A percentile compares a stretch with the other conserved stretches of the same genome.
Conservation (phyloP, 1,140 invertebrate species). For the Mizuhopecten yessoensis region DNA sequence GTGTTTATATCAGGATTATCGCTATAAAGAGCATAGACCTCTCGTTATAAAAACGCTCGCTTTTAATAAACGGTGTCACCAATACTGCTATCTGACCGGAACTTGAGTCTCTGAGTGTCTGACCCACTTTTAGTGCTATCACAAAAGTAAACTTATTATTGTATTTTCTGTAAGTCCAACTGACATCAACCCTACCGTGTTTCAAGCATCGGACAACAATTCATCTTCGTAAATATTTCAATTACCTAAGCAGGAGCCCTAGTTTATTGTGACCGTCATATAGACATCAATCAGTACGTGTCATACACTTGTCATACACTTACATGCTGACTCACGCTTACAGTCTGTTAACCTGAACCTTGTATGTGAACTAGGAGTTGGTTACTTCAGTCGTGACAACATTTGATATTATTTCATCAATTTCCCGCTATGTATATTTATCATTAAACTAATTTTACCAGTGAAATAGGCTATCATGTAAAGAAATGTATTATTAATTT, state of each 20-base stretch:
- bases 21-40: not conserved
- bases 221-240: not conserved
- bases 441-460: too few relatives aligned
- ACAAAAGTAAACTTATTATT: not conserved
- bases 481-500: too few relatives aligned
- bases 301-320: too few relatives aligned
- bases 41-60: not conserved
- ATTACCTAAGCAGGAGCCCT: not conserved
- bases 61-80: not conserved
- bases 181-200: not conserved
- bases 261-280: not conserved
- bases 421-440: too few relatives aligned
- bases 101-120: not conserved
- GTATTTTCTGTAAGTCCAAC: not conserved
- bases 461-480: too few relatives aligned
- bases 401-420: too few relatives aligned
- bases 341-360: too few relatives aligned
- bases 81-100: not conserved
- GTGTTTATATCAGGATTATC: slow-evolving; percentile 3
- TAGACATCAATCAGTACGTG: not conserved
- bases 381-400: too few relatives aligned
- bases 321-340: not conserved
- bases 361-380: too few relatives aligned
- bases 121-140: not conserved
- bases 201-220: not conserved